Evolutionary conservation across 2,797 vertebrate genomes (phyloP), one percentile per base, ranked within the genome.

Genomic region (Hemibagrus guttatus): DNA sequence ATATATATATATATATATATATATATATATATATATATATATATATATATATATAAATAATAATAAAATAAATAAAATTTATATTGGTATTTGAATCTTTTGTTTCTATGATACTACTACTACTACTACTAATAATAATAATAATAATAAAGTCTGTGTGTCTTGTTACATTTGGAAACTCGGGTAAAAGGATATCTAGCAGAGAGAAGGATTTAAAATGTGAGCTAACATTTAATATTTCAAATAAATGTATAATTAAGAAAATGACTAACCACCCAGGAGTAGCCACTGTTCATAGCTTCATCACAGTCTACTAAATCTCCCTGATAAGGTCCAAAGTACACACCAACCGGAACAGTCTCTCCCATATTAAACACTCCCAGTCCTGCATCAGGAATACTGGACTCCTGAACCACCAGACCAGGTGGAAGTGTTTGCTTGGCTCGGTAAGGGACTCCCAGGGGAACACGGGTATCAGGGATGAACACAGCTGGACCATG

Each of bases 271-370:
- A 79, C 76, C 76, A 79, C 11, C 76, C 76, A 79, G 19, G 76
- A 79, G 76, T 79, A 79, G 54, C 76, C 54, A 79, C 52, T 79
- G 76, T 59, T 79, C 76, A 79, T 58, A 39, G 76, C 76, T 58
- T 59, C 19, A 19, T 59, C 31, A 79, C 54, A 79, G 28, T 79
- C 54, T 58, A 79, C 54, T 1, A 79, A 12, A 8, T 79, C 76
- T 59, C 76, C 76, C 31, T 79, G 76, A 79, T 58, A 79, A 58
- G 76, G 76, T 9, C 76, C 76, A 6, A 79, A 79, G 54, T 79
- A 54, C 28, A 35, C 54, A 59, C 76, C 54, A 35, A 79, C 76
- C 59, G 76, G 76, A 58, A 79, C 28, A 35, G 76, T 59, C 54
- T 79, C 54, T 58, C 54, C 76, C 31, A 58, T 58, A 59, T 79